A percentile compares a stretch with the other conserved stretches of the same genome.
Conservation (phyloP, 2,113 vertebrate genomes). For the Pogonocichla stellata region DNA sequence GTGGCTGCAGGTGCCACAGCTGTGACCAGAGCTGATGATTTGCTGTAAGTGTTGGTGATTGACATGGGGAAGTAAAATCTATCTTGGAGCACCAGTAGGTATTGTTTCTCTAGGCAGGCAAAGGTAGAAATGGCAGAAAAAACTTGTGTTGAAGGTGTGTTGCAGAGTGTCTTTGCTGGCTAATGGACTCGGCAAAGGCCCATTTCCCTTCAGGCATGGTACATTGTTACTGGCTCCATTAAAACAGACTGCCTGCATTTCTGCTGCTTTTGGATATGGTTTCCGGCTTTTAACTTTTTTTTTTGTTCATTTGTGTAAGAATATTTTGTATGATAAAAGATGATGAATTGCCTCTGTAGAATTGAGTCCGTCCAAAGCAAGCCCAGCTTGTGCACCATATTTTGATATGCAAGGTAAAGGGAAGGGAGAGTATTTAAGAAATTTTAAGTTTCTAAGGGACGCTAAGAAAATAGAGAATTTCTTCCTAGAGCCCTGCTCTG, state of each 20-base stretch:
- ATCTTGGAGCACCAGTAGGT: not conserved
- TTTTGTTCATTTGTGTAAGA: not conserved
- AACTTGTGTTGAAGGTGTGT: not conserved
- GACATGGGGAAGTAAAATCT: not conserved
- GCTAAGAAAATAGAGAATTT: not conserved
- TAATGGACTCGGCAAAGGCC: not conserved
- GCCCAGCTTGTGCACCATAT: not conserved
- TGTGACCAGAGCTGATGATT: not conserved
- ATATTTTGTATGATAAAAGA: not conserved
- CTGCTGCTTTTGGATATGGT: not conserved
- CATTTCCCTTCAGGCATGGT: not conserved
- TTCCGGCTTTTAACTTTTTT: not conserved
- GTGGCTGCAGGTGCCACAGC: not conserved
- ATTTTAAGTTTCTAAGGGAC: not conserved
- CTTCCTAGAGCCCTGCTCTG: not conserved
- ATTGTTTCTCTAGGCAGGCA: not conserved
- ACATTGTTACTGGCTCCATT: not conserved
- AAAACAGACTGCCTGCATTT: not conserved
- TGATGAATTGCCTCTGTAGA: not conserved
- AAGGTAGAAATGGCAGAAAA: not conserved
- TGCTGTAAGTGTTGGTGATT: not conserved
- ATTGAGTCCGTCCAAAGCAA: not conserved
- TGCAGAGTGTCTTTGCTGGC: not conserved
- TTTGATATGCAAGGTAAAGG: not conserved
- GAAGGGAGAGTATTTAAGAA: not conserved